Evolutionary conservation across 2,888 invertebrate genomes (phyloP).

Genomic region (Pemphredon lugubris): DNA sequence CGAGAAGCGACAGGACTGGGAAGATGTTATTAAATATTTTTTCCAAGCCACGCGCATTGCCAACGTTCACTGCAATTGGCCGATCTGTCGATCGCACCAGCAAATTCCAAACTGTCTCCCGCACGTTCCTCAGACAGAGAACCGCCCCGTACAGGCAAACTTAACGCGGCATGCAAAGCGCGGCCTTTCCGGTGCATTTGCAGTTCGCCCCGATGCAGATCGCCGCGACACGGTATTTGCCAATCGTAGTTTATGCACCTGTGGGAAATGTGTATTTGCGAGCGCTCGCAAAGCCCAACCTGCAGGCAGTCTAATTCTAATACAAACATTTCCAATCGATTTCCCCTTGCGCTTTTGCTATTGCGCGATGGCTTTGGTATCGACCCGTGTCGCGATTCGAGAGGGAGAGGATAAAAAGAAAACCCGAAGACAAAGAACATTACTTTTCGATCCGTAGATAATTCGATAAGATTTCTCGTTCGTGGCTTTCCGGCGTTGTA

Average conservation of each 20-base stretch:
- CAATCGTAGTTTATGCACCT: slow-evolving; percentile 49
- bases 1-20: too few relatives aligned
- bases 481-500: too few relatives aligned
- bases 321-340: slow-evolving; percentile 36
- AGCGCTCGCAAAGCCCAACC: slow-evolving; percentile 2
- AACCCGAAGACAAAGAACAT: too few relatives aligned
- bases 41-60: too few relatives aligned
- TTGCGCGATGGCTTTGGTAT: too few relatives aligned
- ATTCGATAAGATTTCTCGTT: too few relatives aligned
- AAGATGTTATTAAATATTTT: too few relatives aligned
- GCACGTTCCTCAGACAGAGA: not conserved
- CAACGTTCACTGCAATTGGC: too few relatives aligned
- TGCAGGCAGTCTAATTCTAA: slow-evolving; percentile 42
- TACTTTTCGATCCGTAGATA: too few relatives aligned
- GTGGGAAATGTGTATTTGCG: slow-evolving; percentile 39
- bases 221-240: slow-evolving; percentile 41
- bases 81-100: not conserved
- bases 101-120: slow-evolving; percentile 1
- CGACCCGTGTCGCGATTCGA: too few relatives aligned
- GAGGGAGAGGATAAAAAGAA: too few relatives aligned
- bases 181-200: slow-evolving; percentile 23
- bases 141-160: not conserved
- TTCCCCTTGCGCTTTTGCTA: too few relatives aligned
- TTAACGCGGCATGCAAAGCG: slow-evolving; percentile 3
- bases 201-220: slow-evolving; percentile 14